Conservation (phyloP, 2,797 vertebrate species). For the Kryptolebias ocellatus region DNA sequence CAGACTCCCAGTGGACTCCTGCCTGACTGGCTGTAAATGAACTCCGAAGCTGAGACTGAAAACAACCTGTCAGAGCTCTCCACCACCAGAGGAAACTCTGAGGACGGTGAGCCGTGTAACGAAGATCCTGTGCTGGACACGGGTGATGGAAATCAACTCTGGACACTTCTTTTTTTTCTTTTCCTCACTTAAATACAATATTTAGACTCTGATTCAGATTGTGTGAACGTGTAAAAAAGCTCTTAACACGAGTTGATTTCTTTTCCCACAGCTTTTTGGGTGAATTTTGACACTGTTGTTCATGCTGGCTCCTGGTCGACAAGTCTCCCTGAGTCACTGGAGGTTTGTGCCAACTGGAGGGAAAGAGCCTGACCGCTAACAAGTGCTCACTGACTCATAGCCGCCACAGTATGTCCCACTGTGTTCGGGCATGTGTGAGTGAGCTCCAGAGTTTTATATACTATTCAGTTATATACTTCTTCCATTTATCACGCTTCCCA, state of each 20-base stretch:
- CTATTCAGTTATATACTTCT: constrained; percentile 60
- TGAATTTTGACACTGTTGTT: constrained; percentile 76
- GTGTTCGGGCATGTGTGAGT: constrained; percentile 49
- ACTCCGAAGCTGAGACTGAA: constrained; percentile 70
- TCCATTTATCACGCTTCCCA: constrained; percentile 70
- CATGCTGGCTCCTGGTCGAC: constrained; percentile 75
- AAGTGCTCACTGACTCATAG: constrained; percentile 83
- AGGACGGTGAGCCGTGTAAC: constrained; percentile 54
- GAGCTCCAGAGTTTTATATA: constrained; percentile 49
- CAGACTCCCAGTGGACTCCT: constrained; percentile 65
- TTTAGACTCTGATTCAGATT: constrained; percentile 38
- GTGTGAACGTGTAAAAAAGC: constrained; percentile 44
- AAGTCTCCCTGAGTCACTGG: constrained; percentile 80
- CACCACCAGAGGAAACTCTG: constrained; percentile 57
- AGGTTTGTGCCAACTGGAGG: constrained; percentile 77
- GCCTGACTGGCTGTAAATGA: constrained; percentile 77
- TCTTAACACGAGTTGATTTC: constrained; percentile 50
- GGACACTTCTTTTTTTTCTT: background rate
- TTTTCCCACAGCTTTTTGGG: constrained; percentile 66
- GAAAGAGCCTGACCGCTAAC: constrained; percentile 76
- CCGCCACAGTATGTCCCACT: constrained; percentile 72
- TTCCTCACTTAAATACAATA: constrained; percentile 16
- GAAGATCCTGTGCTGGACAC: constrained; percentile 29
- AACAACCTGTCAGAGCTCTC: constrained; percentile 72
- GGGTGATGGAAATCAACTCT: constrained; percentile 52